Conservation (phyloP, 2,888 invertebrate species). For the Oxytorus armatus region DNA sequence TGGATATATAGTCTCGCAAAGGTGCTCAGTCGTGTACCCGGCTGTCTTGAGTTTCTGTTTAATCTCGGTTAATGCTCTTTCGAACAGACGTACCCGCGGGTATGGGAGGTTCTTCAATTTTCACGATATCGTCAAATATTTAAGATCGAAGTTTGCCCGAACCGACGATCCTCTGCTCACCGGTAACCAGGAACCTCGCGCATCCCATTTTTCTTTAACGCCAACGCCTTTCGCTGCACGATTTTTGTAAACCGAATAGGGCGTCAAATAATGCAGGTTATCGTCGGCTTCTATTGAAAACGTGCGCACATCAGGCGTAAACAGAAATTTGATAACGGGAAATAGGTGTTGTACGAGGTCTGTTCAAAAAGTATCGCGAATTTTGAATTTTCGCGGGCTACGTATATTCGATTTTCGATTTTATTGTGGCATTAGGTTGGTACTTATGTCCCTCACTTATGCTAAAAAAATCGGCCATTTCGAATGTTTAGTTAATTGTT, state of each 20-base stretch:
- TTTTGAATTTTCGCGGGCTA: no score
- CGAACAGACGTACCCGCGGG: neutral
- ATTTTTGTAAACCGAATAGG: neutral
- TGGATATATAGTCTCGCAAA: neutral
- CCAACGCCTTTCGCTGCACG: neutral
- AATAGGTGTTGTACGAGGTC: no score
- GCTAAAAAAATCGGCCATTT: no score
- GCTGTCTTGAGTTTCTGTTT: neutral
- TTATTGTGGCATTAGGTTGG: no score
- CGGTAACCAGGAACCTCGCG: neutral
- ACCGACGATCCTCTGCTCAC: no score
- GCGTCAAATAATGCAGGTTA: neutral
- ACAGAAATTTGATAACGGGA: neutral
- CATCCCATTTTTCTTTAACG: neutral
- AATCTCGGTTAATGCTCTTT: neutral
- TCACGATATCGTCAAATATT: slow-evolving; percentile 16
- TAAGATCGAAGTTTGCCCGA: no score
- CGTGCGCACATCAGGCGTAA: neutral
- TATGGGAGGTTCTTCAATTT: neutral
- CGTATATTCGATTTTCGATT: no score
- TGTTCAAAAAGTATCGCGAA: no score
- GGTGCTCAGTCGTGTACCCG: neutral
- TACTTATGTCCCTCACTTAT: no score
- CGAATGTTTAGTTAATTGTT: no score
- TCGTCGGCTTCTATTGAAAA: neutral